Evolutionary conservation across 1,140 invertebrate species (phyloP), one percentile per base, ranked within the genome.

Genomic region (Marisa cornuarietis): DNA sequence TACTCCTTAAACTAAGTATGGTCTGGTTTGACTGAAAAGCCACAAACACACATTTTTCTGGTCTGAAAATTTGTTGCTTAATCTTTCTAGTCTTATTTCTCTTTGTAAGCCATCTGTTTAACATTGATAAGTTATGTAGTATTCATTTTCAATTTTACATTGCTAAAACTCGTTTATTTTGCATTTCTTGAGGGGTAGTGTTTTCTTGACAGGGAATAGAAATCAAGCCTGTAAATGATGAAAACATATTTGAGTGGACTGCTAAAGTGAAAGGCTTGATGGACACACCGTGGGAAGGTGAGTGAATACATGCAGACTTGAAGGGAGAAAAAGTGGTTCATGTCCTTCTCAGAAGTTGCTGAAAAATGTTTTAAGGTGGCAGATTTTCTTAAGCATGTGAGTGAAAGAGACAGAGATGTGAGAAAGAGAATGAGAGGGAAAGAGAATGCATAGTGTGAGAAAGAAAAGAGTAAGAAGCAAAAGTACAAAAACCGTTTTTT

Each of bases 281-380:
- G 79, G 83, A 86, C 31, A 87, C 88, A 65, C 66, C 84, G 63
- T 90, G 89, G 89, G 85, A 90, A 88, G 89, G 89, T 90, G 84
- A 68, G 71, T 69, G 14, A 42, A n/a, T 18, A 68, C 52, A 42
- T 66, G 31, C 5, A 65, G 7, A 69, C 61, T 66, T 7, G 51
- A 20, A 18, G 9, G 11, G 1, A 52, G 16, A 63, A 66, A 58
- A 26, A 26, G 0, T 52, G 10, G 10, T 10, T 31, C 16, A 65
- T 6, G 52, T 73, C 54, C 31, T 42, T 42, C 31, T 42, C 31
- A 42, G 22, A 63, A 68, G 22, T 26, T 20, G 26, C 31, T 52
- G 4, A 4, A 18, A n/a, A 22, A 16, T 24, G 5, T 24, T 54
- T n/a, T 14, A 13, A 49, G 24, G 62, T 26, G 54, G 26, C 49